phyloP scores from a whole-genome alignment of 2,888 invertebrate genomes.

The Epicampocera succincta region DNA sequence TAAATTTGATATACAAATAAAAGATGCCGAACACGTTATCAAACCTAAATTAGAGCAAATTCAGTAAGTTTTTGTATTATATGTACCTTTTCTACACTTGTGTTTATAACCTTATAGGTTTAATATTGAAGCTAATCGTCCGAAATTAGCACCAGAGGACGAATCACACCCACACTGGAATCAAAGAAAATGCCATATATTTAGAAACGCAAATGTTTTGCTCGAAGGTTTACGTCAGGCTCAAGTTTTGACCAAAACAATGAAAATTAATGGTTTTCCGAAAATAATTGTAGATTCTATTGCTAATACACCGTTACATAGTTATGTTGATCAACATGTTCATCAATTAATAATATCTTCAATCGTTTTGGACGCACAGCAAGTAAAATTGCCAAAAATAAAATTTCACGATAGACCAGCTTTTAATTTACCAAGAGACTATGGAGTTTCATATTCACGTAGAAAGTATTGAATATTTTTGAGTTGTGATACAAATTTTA shows the following conservation, averaged over 20 bases:
- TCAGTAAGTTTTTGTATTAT: slow-evolving; percentile 55
- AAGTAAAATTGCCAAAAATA: slow-evolving; percentile 88
- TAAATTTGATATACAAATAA: slow-evolving; percentile 84
- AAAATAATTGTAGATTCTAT: slow-evolving; percentile 83
- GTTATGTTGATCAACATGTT: slow-evolving; percentile 84
- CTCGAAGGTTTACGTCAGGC: slow-evolving; percentile 90
- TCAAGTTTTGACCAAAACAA: slow-evolving; percentile 90
- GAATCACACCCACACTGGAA: slow-evolving; percentile 87
- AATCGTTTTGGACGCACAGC: slow-evolving; percentile 89
- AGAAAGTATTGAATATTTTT: slow-evolving; percentile 83
- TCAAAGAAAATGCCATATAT: slow-evolving; percentile 84
- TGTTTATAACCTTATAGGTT: slow-evolving; percentile 40
- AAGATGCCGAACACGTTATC: slow-evolving; percentile 85
- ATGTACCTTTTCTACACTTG: not conserved
- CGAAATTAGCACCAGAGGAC: slow-evolving; percentile 81
- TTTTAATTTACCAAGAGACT: slow-evolving; percentile 87
- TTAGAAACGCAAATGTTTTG: slow-evolving; percentile 85
- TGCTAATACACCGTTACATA: slow-evolving; percentile 82
- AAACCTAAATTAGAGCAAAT: slow-evolving; percentile 79
- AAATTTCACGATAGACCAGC: slow-evolving; percentile 88
- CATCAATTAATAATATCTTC: slow-evolving; percentile 85
- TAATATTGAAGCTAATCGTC: slow-evolving; percentile 66
- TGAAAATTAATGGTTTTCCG: slow-evolving; percentile 85
- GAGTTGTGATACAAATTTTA: not conserved
- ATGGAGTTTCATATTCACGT: slow-evolving; percentile 88